Conservation (phyloP, 2,113 vertebrate species). For the Nestor notabilis region DNA sequence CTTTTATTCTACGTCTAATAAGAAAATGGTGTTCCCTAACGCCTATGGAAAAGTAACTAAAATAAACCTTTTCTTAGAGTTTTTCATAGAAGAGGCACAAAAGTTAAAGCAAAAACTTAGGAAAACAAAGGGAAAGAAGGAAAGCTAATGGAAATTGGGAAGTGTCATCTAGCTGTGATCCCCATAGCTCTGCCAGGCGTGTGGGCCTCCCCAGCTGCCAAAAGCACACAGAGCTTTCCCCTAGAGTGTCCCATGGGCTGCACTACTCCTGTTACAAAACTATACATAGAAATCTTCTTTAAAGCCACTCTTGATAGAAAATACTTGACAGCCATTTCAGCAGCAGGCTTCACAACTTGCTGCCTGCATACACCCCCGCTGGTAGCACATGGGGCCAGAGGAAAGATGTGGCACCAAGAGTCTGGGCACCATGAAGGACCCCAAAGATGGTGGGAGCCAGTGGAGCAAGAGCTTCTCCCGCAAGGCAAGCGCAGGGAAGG, state of each 20-base stretch:
- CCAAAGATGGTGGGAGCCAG: neutral
- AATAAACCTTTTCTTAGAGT: neutral
- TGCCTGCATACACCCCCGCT: neutral
- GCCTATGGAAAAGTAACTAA: neutral
- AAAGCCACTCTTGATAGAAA: neutral
- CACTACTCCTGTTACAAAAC: neutral
- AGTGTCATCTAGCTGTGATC: rapidly evolving
- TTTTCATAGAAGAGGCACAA: neutral
- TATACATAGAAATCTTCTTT: neutral
- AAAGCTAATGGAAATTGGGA: neutral
- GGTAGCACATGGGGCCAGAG: neutral
- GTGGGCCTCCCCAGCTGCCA: neutral
- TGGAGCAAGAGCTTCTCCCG: neutral
- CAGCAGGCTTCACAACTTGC: neutral
- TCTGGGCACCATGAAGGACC: rapidly evolving
- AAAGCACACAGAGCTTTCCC: neutral
- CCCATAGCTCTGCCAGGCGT: neutral
- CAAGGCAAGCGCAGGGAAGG: neutral
- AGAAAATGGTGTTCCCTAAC: neutral
- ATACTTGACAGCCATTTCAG: neutral
- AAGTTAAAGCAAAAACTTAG: neutral
- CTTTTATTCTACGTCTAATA: neutral
- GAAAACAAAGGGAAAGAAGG: neutral
- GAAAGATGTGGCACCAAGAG: neutral
- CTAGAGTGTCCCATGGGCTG: neutral